Base-by-base conservation (phyloP, 1,140 invertebrate species). In the Penaeus vannamei region DNA sequence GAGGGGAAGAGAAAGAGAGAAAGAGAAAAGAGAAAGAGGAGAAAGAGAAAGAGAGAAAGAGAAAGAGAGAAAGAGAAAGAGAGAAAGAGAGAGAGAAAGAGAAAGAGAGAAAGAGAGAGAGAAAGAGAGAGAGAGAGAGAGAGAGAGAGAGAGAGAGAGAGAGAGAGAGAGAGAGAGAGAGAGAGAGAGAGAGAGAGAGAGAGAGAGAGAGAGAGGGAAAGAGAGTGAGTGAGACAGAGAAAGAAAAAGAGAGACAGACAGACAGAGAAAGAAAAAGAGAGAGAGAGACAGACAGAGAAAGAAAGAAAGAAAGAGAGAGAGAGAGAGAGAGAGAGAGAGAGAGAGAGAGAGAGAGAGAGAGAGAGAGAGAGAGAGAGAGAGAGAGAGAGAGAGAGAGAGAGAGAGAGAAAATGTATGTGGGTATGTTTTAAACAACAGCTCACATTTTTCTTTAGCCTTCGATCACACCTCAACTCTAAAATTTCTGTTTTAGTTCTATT, bases 101-200 rank as follows among this genome's bases (percentile, higher is more conserved):
- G 36, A 72, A 0, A 72, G 26, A 72, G 2, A 5, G 66, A 72
- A 8, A 72, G 26, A 72, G 26, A 72, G 66, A 72, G 26, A 72
- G 12, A 76, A 14, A 76, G 72, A 76, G 29, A 76, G 12, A 14
- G 29, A 76, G 72, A 76, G 29, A 76, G 72, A 76, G 29, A 76
- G 72, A 76, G 12, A 76, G 29, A 76, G 29, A 76, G 72, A 76
- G 12, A 76, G 29, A 76, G 72, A 76, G 29, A 76, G 72, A 76
- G 29, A 14, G 72, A 14, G 29, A 76, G 29, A 14, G 29, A 76
- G 72, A 14, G 72, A 76, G 72, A 76, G 72, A 76, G 72, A 76
- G 29, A 76, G 72, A 76, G 29, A 14, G 72, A 76, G 29, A 76
- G 72, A 76, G 12, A 76, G 72, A 14, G 12, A 76, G 72, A 76